A percentile compares a stretch with the other conserved stretches of the same genome.
Evolutionary conservation across 2,797 vertebrate species (phyloP).

Genomic region (Aulostomus chinensis): DNA sequence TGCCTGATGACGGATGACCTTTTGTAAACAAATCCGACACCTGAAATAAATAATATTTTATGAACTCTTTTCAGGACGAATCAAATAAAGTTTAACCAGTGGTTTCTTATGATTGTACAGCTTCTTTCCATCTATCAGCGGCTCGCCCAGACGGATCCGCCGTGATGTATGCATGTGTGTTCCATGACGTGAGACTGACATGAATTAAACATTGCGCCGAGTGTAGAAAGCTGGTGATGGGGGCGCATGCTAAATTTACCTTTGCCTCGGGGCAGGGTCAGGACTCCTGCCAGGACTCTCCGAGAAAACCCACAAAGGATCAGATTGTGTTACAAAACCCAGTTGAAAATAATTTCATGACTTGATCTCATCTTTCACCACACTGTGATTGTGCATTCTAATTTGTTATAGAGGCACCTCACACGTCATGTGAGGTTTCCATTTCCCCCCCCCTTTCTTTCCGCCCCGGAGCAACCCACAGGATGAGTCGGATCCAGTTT

Average conservation of each 20-base stretch:
- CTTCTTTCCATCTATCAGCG: background rate
- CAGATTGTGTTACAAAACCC: slow-evolving; percentile 70
- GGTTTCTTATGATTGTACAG: slow-evolving; percentile 31
- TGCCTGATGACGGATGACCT: slow-evolving; percentile 46
- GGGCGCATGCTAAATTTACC: slow-evolving; percentile 63
- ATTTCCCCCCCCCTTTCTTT: slow-evolving; percentile 2
- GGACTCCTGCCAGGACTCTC: slow-evolving; percentile 58
- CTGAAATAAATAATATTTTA: slow-evolving; percentile 44
- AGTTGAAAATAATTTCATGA: slow-evolving; percentile 71
- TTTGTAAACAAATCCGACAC: slow-evolving; percentile 60
- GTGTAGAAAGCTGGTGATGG: slow-evolving; percentile 48
- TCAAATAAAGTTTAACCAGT: slow-evolving; percentile 65
- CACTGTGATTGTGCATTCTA: slow-evolving; percentile 75
- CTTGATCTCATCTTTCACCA: slow-evolving; percentile 66
- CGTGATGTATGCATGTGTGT: slow-evolving; percentile 46
- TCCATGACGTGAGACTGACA: slow-evolving; percentile 36
- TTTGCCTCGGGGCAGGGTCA: slow-evolving; percentile 58
- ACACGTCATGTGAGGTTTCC: slow-evolving; percentile 24
- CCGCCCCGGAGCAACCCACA: slow-evolving; percentile 7
- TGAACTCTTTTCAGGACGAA: slow-evolving; percentile 51
- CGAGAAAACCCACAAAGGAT: slow-evolving; percentile 56
- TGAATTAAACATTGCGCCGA: slow-evolving; percentile 71
- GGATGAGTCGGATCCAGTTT: slow-evolving; percentile 5
- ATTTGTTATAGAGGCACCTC: slow-evolving; percentile 57
- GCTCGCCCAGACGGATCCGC: slow-evolving; percentile 6